Conservation (phyloP, 1,140 invertebrate genomes). For the Spodoptera frugiperda region DNA sequence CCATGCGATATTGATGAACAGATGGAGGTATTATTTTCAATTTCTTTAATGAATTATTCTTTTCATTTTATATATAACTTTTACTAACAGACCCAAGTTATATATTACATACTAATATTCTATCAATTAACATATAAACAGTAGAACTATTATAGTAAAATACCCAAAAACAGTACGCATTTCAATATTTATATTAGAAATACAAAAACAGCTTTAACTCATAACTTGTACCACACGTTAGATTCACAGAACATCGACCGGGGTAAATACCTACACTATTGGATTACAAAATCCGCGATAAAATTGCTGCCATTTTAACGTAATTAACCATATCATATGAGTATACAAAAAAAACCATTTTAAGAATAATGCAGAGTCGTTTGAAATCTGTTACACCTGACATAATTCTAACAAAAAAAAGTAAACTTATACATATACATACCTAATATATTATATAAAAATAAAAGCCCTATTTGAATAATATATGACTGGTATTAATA, state of each 20-base stretch:
- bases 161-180: too few relatives aligned
- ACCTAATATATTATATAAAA: too few relatives aligned
- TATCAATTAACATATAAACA: too few relatives aligned
- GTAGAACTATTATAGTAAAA: too few relatives aligned
- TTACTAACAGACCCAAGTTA: too few relatives aligned
- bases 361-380: background rate
- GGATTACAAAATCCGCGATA: conserved; percentile 11
- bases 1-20: background rate
- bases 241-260: conserved; percentile 53
- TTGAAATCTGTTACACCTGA: background rate
- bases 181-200: too few relatives aligned
- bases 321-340: conserved; percentile 4
- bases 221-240: conserved; percentile 37
- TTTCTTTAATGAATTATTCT: background rate
- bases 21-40: background rate
- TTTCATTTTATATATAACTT: too few relatives aligned
- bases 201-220: background rate
- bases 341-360: background rate
- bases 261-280: conserved; percentile 32
- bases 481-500: too few relatives aligned
- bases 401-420: background rate
- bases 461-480: too few relatives aligned
- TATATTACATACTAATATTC: too few relatives aligned
- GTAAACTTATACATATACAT: too few relatives aligned
- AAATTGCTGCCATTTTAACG: conserved; percentile 10